Conservation (phyloP, 2,797 vertebrate species). For the Phalloptychus januarius region DNA sequence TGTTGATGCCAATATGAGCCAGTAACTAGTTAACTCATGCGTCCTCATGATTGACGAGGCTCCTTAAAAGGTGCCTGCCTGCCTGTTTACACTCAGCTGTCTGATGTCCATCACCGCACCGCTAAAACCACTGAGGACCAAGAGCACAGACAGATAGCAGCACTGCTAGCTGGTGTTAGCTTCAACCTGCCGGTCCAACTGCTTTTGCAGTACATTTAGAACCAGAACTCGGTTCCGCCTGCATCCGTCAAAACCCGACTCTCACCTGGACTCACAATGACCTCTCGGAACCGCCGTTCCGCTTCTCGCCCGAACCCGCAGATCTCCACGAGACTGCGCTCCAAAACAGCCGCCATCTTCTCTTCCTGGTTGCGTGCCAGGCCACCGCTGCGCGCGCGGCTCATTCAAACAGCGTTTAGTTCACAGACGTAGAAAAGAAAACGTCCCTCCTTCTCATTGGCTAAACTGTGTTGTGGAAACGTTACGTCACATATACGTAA, state of each 20-base stretch:
- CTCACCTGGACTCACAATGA: constrained; percentile 27
- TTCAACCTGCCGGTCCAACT: not conserved
- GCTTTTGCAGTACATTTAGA: not conserved
- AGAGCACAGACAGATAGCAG: constrained; percentile 1
- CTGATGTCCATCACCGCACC: accelerated
- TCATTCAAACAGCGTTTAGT: constrained; percentile 8
- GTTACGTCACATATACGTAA: not conserved
- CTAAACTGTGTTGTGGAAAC: not conserved
- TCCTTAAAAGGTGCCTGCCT: not conserved
- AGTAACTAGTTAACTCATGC: not conserved
- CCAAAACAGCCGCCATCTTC: constrained; percentile 34
- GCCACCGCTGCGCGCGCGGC: constrained; percentile 2
- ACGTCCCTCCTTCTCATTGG: not conserved
- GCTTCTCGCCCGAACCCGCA: constrained; percentile 35
- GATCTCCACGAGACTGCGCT: constrained; percentile 32
- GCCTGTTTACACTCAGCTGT: not conserved
- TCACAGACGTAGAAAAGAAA: not conserved
- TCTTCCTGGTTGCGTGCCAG: constrained; percentile 8
- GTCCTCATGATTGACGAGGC: not conserved
- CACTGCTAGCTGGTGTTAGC: not conserved
- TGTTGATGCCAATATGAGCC: too few species aligned
- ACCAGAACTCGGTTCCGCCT: accelerated
- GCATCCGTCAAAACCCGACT: not conserved
- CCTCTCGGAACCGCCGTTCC: constrained; percentile 16
- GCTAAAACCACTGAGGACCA: not conserved